Base-by-base conservation (phyloP, 2,888 invertebrate species). In the Slavum lentiscoides region DNA sequence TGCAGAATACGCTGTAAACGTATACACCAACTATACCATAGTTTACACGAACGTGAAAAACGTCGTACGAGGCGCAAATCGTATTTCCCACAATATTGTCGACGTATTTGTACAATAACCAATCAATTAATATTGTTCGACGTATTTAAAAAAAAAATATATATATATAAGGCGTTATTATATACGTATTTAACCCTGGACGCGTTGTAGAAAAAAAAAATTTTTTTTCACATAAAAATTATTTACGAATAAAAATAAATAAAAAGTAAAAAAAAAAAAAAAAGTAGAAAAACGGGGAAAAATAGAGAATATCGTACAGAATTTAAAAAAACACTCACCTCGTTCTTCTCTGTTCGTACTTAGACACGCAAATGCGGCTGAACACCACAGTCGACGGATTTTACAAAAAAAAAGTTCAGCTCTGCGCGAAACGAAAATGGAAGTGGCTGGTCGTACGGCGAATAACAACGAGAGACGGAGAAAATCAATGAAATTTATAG, bases 401-500 rank as follows among this genome's bases (percentile, higher is more conserved):
- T 19, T 1, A 15, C 37, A 19, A 53, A 37, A 53, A 37, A 49
- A 30, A 30, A 49, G 62, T 13, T 17, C 53, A 39, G 69, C 37
- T 77, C 19, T 7, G 6, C 0, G 67, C 11, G 61, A 69, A 68
- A 2, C 37, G 13, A 68, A 76, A 59, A 49, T 58, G 67, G 21
- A 43, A 74, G 53, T n/a, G 49, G 37, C 15, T n/a, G 30, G 53
- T 30, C 30, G 30, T 2, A 30, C 2, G 30, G 30, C 30, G 30
- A 2, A 30, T 2, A 30, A 30, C 4, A n/a, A 4, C 30, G 30
- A n/a, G n/a, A 43, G 19, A 59, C 43, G 23, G 58, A 72, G 58
- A 72, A 77, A 80, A 80, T 80, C 80, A 80, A 80, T 80, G 76
- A 39, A 53, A 70, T 21, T 30, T 2, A 49, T 37, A 37, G 30